phyloP scores from a whole-genome alignment of 2,888 invertebrate species.

The Noctua fimbriata region DNA sequence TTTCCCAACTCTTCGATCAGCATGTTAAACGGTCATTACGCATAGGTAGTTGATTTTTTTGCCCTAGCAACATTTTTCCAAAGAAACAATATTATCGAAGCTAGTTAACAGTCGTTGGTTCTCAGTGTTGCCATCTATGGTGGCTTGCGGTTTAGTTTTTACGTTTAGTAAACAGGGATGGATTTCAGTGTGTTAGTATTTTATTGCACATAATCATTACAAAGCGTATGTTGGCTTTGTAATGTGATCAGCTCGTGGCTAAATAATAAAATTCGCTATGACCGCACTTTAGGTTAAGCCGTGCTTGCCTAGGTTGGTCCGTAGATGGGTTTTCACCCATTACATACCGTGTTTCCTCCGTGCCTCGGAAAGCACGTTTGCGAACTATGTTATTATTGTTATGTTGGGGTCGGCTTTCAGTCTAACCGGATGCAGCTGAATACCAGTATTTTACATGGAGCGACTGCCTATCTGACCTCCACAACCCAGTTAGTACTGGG shows the following conservation, averaged over 20 bases:
- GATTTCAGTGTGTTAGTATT: neutral
- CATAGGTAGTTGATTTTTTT: conserved; percentile 50
- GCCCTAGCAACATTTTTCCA: conserved; percentile 53
- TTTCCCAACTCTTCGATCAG: conserved; percentile 15
- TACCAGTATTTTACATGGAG: too few relatives aligned
- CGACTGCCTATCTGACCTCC: too few relatives aligned
- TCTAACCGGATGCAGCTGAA: too few relatives aligned
- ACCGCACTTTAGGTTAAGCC: neutral
- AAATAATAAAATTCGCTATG: neutral
- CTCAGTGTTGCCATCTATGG: conserved; percentile 49
- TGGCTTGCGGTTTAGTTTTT: conserved; percentile 50
- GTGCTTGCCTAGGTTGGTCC: neutral
- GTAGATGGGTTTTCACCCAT: neutral
- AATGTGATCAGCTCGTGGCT: neutral
- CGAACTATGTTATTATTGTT: too few relatives aligned
- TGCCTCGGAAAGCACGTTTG: neutral
- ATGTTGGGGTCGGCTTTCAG: too few relatives aligned
- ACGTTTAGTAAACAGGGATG: conserved; percentile 34
- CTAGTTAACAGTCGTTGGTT: conserved; percentile 53
- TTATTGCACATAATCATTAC: neutral
- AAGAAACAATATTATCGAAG: conserved; percentile 59
- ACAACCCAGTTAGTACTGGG: too few relatives aligned
- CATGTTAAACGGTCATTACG: conserved; percentile 43
- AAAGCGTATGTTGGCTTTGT: too few relatives aligned
- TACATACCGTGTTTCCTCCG: neutral